These are phyloP conservation scores for Hypsibius dujardini DNA, from an alignment of 1,140 invertebrate species.

Conservation along the genomic window DNA sequence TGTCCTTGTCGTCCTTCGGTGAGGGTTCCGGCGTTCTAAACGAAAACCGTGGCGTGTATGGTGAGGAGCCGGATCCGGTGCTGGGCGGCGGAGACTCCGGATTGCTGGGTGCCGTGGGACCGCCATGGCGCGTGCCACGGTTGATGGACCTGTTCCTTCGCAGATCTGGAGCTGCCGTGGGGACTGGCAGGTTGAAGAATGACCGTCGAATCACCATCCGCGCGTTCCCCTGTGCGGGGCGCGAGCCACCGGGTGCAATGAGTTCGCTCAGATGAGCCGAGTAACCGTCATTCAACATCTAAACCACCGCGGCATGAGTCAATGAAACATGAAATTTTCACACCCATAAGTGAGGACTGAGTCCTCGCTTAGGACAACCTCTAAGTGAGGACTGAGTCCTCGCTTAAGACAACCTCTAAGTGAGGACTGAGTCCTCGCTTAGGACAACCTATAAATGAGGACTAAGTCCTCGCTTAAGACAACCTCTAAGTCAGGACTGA, in stretches of 20 bases:
- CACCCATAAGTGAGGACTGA: neutral
- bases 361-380: neutral
- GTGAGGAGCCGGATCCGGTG: neutral
- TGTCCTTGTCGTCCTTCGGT: neutral
- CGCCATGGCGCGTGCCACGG: no score
- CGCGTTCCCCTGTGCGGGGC: slow-evolving; percentile 81
- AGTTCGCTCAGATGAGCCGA: slow-evolving; percentile 67
- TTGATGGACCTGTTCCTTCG: neutral
- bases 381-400: neutral
- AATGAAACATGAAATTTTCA: no score
- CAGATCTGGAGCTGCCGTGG: slow-evolving; percentile 36
- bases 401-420: neutral
- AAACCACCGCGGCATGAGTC: no score
- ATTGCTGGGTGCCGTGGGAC: neutral
- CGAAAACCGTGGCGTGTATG: slow-evolving; percentile 1
- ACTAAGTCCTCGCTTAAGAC: neutral
- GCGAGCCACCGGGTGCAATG: slow-evolving; percentile 56
- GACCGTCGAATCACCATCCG: slow-evolving; percentile 74
- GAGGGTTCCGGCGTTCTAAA: neutral
- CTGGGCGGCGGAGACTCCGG: neutral
- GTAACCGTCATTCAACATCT: slow-evolving; percentile 40
- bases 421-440: neutral
- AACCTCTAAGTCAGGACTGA: neutral
- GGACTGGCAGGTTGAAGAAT: slow-evolving; percentile 58
- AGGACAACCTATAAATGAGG: slow-evolving; percentile 25